These are phyloP conservation scores for Origma solitaria DNA, from an alignment of 2,113 vertebrate species.

Conservation along the genomic window DNA sequence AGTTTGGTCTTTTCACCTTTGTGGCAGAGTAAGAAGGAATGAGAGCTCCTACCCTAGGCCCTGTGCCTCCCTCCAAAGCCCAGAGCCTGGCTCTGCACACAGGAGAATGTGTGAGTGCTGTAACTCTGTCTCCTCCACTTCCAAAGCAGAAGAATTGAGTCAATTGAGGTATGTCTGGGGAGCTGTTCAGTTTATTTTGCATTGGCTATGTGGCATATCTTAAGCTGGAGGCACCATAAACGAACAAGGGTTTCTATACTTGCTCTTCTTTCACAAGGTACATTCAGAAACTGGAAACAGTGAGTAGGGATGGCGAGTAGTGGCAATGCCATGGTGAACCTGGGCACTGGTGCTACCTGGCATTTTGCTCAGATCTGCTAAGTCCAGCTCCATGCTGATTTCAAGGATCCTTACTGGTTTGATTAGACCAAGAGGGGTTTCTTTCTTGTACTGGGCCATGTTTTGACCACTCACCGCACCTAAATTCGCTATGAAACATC, in stretches of 20 bases:
- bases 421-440: not conserved
- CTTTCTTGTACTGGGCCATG: not conserved
- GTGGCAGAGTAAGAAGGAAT: not conserved
- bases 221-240: not conserved
- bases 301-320: accelerated
- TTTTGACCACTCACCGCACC: not conserved
- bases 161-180: not conserved
- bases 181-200: not conserved
- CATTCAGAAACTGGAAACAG: not conserved
- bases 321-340: too few relatives aligned
- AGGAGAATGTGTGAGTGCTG: not conserved
- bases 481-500: not conserved
- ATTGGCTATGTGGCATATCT: not conserved
- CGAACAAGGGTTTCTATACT: not conserved
- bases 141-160: not conserved
- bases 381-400: not conserved
- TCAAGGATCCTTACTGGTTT: not conserved
- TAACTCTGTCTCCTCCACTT: not conserved
- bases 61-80: not conserved
- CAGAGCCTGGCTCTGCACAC: not conserved
- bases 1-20: not conserved
- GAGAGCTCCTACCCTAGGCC: not conserved
- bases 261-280: not conserved
- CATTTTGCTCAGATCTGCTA: not conserved
- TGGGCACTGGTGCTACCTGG: not conserved